Evolutionary conservation across 1,140 invertebrate species (phyloP), one percentile per base, ranked within the genome.

Genomic region (Sminthurides bifidus): DNA sequence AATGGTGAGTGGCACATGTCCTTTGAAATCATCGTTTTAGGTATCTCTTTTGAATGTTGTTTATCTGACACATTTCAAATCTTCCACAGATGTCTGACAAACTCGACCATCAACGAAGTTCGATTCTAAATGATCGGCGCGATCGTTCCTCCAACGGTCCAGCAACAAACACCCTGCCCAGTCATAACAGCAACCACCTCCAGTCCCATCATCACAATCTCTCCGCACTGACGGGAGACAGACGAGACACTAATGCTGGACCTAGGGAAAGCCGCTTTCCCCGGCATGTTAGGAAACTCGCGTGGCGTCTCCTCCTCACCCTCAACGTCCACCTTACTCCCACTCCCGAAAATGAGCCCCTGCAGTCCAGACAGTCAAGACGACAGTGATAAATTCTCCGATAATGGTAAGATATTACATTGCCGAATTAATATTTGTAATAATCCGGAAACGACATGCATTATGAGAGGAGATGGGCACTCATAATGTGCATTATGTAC

Each of bases 361-460:
- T 59, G 55, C 43, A 61, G 52, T 27, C 21, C n/a, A 45, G 53
- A 48, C 27, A 54, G 44, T 43, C 33, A 33, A 24, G 48, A 58
- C 23, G 58, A 60, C 38, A 56, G 56, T 41, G 62, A 64, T 56
- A 58, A 56, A 40, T 44, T 52, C 19, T 64, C 62, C n/a, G 62
- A 64, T 26, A 55, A 41, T 44, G 62, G 62, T 64, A 51, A 17
- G 12, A 51, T 14, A 48, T 19, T 30, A 27, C 38, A 45, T 21
- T 45, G 5, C 15, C 6, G 24, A 8, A 23, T 10, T 3, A 44
- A 23, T 3, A 10, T 15, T 14, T 14, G 41, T 44, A 24, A 23
- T 45, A 29, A 24, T 45, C 44, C 44, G 24, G 17, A 24, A 45
- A 45, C 27, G 33, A 30, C 15, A 30, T 19, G 21, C n/a, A n/a